These are phyloP conservation scores for Neoaliturus tenellus DNA, from an alignment of 2,888 invertebrate species.

Conservation along the genomic window DNA sequence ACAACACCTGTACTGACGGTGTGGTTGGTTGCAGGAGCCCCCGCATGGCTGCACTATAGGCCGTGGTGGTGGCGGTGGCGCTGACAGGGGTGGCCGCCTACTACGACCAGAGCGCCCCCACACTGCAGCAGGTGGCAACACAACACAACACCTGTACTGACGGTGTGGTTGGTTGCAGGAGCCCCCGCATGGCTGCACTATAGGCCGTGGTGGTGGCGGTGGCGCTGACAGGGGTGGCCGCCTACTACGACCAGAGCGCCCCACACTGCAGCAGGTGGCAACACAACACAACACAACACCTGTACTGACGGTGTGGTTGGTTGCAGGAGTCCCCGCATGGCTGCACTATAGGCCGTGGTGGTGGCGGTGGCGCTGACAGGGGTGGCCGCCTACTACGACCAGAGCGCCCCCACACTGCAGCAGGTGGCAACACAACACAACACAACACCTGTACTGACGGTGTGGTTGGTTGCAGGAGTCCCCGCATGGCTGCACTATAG, in stretches of 20 bases:
- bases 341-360: slow-evolving; percentile 37
- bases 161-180: too few relatives aligned
- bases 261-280: slow-evolving; percentile 46
- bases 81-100: slow-evolving; percentile 28
- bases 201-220: slow-evolving; percentile 35
- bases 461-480: too few relatives aligned
- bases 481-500: slow-evolving; percentile 47
- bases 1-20: background rate
- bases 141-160: too few relatives aligned
- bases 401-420: slow-evolving; percentile 34
- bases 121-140: slow-evolving; percentile 40
- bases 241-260: slow-evolving; percentile 42
- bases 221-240: slow-evolving; percentile 34
- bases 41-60: slow-evolving; percentile 45
- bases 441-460: too few relatives aligned
- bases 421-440: too few relatives aligned
- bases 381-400: slow-evolving; percentile 48
- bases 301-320: too few relatives aligned
- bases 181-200: slow-evolving; percentile 44
- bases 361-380: slow-evolving; percentile 36
- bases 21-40: slow-evolving; percentile 15
- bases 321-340: slow-evolving; percentile 48
- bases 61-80: slow-evolving; percentile 15
- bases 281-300: too few relatives aligned
- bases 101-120: slow-evolving; percentile 31